Percentiles rank a stretch among this genome's conserved stretches.
Evolutionary conservation across 2,888 invertebrate species (phyloP).

Genomic region (Argyra leucocephala): DNA sequence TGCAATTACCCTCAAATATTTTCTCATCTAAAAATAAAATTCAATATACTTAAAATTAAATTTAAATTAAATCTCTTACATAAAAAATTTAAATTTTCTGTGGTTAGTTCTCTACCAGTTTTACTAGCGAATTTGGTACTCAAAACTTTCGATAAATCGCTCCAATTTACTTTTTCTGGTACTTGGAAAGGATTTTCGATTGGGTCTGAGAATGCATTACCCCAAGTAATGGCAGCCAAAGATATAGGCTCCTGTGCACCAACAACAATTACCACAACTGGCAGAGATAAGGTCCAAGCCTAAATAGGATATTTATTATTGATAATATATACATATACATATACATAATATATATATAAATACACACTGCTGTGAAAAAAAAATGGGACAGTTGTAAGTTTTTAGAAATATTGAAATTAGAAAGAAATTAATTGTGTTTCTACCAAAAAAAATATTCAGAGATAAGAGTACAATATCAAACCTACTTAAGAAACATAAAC

Average conservation of each 20-base stretch:
- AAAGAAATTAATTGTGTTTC: too few relatives aligned
- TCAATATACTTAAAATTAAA: too few relatives aligned
- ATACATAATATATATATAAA: too few relatives aligned
- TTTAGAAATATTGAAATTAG: too few relatives aligned
- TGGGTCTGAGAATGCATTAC: conserved; percentile 95
- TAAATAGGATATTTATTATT: conserved; percentile 33
- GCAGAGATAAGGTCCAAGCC: conserved; percentile 93
- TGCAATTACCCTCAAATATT: conserved; percentile 36
- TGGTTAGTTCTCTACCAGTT: conserved; percentile 76
- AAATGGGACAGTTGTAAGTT: too few relatives aligned
- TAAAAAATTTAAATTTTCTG: conserved; percentile 81
- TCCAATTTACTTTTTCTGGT: conserved; percentile 83
- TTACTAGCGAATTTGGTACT: conserved; percentile 84
- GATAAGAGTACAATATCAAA: too few relatives aligned
- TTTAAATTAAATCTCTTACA: conserved; percentile 50
- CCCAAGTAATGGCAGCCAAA: conserved; percentile 98
- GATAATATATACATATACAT: conserved; percentile 10
- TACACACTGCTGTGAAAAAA: conserved; percentile 28
- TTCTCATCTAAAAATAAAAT: conserved; percentile 35
- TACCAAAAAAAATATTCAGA: too few relatives aligned
- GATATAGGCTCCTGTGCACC: conserved; percentile 99
- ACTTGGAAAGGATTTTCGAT: conserved; percentile 85
- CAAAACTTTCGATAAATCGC: conserved; percentile 77
- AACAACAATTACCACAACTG: conserved; percentile 97
- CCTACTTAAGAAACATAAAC: too few relatives aligned